Base-by-base conservation (phyloP, 2,888 invertebrate genomes). In the Suillia variegata region DNA sequence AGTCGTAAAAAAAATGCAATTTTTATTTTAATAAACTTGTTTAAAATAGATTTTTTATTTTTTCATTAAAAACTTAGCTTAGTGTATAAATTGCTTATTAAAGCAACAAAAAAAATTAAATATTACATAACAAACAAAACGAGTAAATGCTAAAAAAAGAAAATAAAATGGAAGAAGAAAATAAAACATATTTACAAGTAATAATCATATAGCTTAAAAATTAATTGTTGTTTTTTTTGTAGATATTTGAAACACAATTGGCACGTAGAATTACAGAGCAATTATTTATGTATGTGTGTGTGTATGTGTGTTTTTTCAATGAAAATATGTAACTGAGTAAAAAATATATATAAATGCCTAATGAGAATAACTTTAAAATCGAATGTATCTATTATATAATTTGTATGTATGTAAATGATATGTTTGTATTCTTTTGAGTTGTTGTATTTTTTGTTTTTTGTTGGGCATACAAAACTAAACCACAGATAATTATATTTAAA, bases 381-480 rank as follows among this genome's bases (percentile, higher is more conserved):
- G n/a, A n/a, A n/a, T n/a, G n/a, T n/a, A n/a, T n/a, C n/a, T n/a
- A n/a, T n/a, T n/a, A n/a, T 13, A 10, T 38, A 38, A 38, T 38
- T 38, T 10, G n/a, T 38, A n/a, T 38, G 6, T 10, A n/a, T 38
- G 38, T 5, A 31, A 51, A 33, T 15, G 18, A 17, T 51, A 4
- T 51, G n/a, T 18, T 12, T 51, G 4, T 51, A 51, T 33, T 33
- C 13, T 1, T 22, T 17, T 45, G 17, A n/a, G n/a, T n/a, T n/a
- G n/a, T 22, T 22, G 21, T 18, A 34, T 38, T 49, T 34, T 49
- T 2, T 22, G 8, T 20, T 20, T 38, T 34, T n/a, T 55, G 17
- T 12, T 15, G 65, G 61, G 65, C 63, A 67, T 71, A 72, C 70
- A 67, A n/a, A n/a, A 71, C 73, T 73, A 73, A 70, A 72, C 74